phyloP scores from a whole-genome alignment of 2,797 vertebrate species.

The Sebastes melanostomus region DNA sequence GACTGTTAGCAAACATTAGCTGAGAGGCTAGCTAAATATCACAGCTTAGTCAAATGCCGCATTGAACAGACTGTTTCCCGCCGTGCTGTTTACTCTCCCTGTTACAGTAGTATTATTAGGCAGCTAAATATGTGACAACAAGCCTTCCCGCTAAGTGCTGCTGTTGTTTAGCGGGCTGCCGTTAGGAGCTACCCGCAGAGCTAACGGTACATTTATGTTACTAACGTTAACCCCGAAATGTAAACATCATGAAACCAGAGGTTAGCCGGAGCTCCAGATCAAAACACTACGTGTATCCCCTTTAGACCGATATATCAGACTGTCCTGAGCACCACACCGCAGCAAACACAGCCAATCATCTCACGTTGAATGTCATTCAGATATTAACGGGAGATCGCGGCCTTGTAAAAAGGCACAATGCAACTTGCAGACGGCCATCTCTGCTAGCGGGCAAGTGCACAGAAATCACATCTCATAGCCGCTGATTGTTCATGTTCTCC shows the following conservation, averaged over 20 bases:
- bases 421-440: conserved; percentile 77
- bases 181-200: conserved; percentile 51
- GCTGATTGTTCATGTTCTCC: conserved; percentile 45
- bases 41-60: conserved; percentile 22
- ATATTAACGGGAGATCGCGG: conserved; percentile 71
- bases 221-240: conserved; percentile 66
- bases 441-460: conserved; percentile 74
- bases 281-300: conserved; percentile 19
- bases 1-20: conserved; percentile 79
- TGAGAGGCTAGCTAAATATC: conserved; percentile 35
- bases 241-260: conserved; percentile 73
- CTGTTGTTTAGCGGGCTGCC: conserved; percentile 73
- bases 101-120: background rate
- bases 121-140: conserved; percentile 53
- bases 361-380: conserved; percentile 56
- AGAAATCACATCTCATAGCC: conserved; percentile 60
- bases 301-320: conserved; percentile 22
- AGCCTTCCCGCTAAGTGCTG: conserved; percentile 70
- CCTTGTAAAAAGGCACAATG: conserved; percentile 80
- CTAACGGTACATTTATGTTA: conserved; percentile 61
- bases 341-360: conserved; percentile 31
- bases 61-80: conserved; percentile 5
- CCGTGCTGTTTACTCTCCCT: conserved; percentile 41
- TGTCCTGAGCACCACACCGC: conserved; percentile 17
- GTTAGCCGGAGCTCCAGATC: conserved; percentile 29